Conservation (phyloP, 2,888 invertebrate species). For the Nysson spinosus region DNA sequence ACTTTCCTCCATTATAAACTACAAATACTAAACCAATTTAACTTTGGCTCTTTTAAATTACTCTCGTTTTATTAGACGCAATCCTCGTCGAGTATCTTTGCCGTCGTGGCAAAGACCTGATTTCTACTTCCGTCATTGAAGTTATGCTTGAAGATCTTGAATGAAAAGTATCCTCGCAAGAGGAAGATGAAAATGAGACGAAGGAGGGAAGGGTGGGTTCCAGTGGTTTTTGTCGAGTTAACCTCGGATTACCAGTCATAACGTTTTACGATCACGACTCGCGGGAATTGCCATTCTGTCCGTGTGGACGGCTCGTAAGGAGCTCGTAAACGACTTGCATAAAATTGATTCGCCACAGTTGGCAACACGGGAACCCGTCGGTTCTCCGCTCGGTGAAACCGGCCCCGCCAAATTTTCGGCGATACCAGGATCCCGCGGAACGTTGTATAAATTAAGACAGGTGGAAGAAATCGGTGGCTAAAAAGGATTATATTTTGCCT, state of each 20-base stretch:
- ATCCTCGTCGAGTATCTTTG: too few species aligned
- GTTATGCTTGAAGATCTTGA: too few species aligned
- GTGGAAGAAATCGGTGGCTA: slow-evolving; percentile 8
- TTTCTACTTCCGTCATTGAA: too few species aligned
- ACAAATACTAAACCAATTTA: too few species aligned
- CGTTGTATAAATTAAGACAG: slow-evolving; percentile 14
- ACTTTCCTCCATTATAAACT: too few species aligned
- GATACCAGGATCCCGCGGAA: not conserved
- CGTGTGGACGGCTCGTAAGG: slow-evolving; percentile 55
- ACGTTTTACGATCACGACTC: slow-evolving; percentile 51
- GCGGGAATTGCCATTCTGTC: slow-evolving; percentile 46
- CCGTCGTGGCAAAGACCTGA: too few species aligned
- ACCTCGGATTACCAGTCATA: slow-evolving; percentile 52
- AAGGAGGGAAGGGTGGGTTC: not conserved
- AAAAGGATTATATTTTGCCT: not conserved
- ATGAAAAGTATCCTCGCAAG: too few species aligned
- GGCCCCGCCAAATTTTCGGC: slow-evolving; percentile 26
- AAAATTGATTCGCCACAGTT: slow-evolving; percentile 65
- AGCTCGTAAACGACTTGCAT: slow-evolving; percentile 66
- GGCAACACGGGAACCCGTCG: slow-evolving; percentile 21
- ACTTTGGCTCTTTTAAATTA: too few species aligned
- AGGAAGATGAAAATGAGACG: not conserved
- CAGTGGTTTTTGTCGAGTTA: slow-evolving; percentile 48
- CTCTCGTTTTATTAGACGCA: too few species aligned
- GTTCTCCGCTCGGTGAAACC: slow-evolving; percentile 21